phyloP scores from a whole-genome alignment of 2,888 invertebrate genomes.

The Arenicola marina region DNA sequence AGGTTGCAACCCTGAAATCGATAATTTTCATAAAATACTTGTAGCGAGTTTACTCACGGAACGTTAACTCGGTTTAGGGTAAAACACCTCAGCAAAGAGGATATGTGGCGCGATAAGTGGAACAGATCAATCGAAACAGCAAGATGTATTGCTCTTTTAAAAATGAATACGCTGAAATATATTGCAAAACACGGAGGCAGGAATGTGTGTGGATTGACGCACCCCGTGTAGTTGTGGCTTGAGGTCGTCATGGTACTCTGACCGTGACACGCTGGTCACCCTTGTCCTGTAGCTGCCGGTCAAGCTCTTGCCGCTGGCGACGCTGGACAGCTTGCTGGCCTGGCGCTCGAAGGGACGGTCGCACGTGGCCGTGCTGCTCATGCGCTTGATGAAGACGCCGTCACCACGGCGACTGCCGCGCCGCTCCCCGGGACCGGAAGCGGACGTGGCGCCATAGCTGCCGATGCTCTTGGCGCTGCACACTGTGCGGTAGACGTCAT shows the following conservation, averaged over 20 bases:
- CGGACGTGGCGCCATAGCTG: neutral
- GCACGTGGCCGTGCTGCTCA: slow-evolving; percentile 11
- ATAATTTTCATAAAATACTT: neutral
- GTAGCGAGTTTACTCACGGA: too few relatives aligned
- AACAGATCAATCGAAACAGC: neutral
- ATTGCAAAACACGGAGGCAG: neutral
- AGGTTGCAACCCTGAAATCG: slow-evolving; percentile 10
- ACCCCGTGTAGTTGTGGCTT: slow-evolving; percentile 24
- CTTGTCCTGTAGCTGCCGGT: slow-evolving; percentile 22
- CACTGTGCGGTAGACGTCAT: neutral
- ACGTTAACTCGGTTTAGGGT: too few relatives aligned
- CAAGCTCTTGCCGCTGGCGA: slow-evolving; percentile 14
- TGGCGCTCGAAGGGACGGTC: slow-evolving; percentile 16
- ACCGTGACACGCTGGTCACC: slow-evolving; percentile 24
- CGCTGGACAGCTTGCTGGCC: slow-evolving; percentile 4
- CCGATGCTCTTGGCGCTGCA: neutral
- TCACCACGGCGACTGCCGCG: neutral
- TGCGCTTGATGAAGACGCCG: neutral
- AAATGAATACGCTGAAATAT: too few relatives aligned
- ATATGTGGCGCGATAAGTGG: neutral
- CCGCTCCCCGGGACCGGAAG: neutral
- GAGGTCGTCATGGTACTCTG: slow-evolving; percentile 33
- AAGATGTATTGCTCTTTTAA: too few relatives aligned
- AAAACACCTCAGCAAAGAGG: too few relatives aligned
- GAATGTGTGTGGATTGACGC: slow-evolving; percentile 69